Conservation (phyloP, 2,797 vertebrate species). For the Loriculus beryllinus region DNA sequence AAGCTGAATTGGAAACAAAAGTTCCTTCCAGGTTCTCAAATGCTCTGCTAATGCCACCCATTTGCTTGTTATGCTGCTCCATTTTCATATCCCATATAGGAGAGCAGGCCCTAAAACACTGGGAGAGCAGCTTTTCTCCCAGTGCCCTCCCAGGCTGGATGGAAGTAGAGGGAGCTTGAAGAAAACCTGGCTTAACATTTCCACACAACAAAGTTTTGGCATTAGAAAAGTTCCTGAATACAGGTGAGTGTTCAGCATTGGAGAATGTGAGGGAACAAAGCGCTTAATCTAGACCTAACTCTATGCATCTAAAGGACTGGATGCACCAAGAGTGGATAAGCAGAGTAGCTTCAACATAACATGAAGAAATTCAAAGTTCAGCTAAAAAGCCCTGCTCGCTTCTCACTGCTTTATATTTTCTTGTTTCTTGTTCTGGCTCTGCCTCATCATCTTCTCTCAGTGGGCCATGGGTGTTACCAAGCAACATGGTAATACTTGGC, state of each 20-base stretch:
- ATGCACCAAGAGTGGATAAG: neutral
- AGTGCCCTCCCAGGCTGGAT: neutral
- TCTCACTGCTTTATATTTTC: neutral
- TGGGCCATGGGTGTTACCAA: constrained; percentile 12
- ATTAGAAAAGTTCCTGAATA: neutral
- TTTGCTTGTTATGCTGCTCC: neutral
- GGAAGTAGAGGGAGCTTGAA: neutral
- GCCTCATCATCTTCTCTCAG: constrained; percentile 25
- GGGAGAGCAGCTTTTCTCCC: neutral
- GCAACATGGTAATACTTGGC: constrained; percentile 42
- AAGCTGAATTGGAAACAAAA: constrained; percentile 52
- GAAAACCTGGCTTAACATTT: neutral
- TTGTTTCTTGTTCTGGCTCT: constrained; percentile 24
- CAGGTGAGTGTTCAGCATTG: neutral
- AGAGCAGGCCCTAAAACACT: neutral
- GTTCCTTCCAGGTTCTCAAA: constrained; percentile 47
- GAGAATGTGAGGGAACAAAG: neutral
- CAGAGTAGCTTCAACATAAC: neutral
- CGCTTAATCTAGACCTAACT: neutral
- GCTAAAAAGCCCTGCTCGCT: neutral
- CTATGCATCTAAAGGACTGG: neutral
- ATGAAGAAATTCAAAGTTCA: neutral
- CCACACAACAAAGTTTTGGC: neutral
- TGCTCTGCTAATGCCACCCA: neutral
- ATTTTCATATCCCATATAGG: neutral